Percentiles rank a stretch among this genome's conserved stretches.
Evolutionary conservation across 2,113 vertebrate genomes (phyloP).

Genomic region (Podarcis cretensis): DNA sequence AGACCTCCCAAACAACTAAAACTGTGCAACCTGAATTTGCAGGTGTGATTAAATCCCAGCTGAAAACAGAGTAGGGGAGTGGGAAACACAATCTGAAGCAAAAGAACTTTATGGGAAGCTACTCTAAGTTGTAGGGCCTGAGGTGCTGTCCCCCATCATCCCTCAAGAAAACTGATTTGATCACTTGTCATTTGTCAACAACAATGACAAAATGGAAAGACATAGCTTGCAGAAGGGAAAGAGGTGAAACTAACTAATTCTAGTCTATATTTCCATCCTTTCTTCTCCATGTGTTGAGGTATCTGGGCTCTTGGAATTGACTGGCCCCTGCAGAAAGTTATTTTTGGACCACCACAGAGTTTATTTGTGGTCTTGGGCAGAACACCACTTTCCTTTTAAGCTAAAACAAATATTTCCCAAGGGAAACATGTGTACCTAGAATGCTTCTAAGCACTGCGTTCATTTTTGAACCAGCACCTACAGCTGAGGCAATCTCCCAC

Average conservation of each 20-base stretch:
- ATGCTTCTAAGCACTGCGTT: slow-evolving; percentile 6
- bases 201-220: background rate
- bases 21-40: too few species aligned
- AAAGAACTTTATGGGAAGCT: too few species aligned
- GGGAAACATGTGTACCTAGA: slow-evolving; percentile 13
- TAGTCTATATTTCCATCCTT: background rate
- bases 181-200: background rate
- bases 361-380: slow-evolving; percentile 11
- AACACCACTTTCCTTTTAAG: slow-evolving; percentile 10
- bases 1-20: too few species aligned
- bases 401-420: slow-evolving; percentile 2
- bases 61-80: too few species aligned
- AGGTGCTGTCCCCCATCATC: background rate
- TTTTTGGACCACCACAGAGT: background rate
- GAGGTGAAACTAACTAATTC: background rate
- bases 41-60: too few species aligned
- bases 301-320: background rate
- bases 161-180: background rate
- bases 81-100: too few species aligned
- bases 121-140: background rate
- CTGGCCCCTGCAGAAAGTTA: background rate
- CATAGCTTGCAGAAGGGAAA: background rate
- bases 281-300: background rate
- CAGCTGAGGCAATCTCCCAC: background rate
- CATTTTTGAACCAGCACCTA: slow-evolving; percentile 17